These are phyloP conservation scores for Stenurella melanura DNA, from an alignment of 2,888 invertebrate species.

Conservation along the genomic window DNA sequence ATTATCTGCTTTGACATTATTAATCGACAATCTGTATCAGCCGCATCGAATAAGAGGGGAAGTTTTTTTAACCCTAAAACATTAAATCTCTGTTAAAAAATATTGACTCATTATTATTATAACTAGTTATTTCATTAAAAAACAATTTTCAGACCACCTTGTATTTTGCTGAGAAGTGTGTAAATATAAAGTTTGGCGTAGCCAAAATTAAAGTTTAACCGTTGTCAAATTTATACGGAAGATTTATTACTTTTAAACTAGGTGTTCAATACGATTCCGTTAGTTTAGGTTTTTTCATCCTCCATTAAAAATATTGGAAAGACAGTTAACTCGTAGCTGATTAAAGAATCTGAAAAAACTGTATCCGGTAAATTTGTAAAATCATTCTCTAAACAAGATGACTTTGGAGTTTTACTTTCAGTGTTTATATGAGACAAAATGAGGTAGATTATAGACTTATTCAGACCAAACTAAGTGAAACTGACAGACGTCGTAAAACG, in stretches of 20 bases:
- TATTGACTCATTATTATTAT: too few species aligned
- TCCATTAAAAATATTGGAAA: slow-evolving; percentile 20
- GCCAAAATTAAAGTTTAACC: neutral
- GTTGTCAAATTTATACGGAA: slow-evolving; percentile 12
- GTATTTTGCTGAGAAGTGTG: too few species aligned
- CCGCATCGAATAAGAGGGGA: too few species aligned
- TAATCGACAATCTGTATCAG: too few species aligned
- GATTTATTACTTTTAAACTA: slow-evolving; percentile 41
- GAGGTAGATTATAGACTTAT: slow-evolving; percentile 28
- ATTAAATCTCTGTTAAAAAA: too few species aligned
- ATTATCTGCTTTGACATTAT: too few species aligned
- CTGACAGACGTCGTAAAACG: slow-evolving; percentile 46
- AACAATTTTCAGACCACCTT: too few species aligned
- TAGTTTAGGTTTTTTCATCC: slow-evolving; percentile 19
- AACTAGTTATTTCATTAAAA: too few species aligned
- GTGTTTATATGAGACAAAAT: slow-evolving; percentile 22
- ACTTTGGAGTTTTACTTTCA: slow-evolving; percentile 30
- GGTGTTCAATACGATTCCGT: slow-evolving; percentile 18
- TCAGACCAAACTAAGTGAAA: slow-evolving; percentile 25
- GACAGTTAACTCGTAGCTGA: slow-evolving; percentile 37
- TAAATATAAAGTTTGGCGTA: neutral
- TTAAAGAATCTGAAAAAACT: slow-evolving; percentile 38
- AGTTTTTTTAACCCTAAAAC: too few species aligned
- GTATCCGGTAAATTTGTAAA: slow-evolving; percentile 34
- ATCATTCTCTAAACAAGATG: slow-evolving; percentile 15